Evolutionary conservation across 1,140 invertebrate genomes (phyloP), one percentile per base, ranked within the genome.

Genomic region (Maconellicoccus hirsutus): DNA sequence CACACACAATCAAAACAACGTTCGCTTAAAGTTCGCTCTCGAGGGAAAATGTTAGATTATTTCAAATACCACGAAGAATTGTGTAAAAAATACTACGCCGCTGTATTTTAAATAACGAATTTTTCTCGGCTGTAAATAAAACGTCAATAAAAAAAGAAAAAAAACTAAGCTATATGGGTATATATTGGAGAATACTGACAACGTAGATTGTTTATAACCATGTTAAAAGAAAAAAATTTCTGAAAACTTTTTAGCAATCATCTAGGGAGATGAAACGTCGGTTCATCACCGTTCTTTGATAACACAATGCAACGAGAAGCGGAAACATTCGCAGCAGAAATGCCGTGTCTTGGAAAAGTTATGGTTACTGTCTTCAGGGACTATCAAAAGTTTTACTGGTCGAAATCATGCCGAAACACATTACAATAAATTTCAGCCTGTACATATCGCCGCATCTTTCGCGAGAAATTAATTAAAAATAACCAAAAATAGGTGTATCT

Each of bases 91-190:
- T 52, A 52, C n/a, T 14, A 6, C 42, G n/a, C n/a, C 42, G 42
- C n/a, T 19, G 16, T 52, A 52, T 52, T 52, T 52, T 52, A 52
- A 52, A 52, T 52, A 16, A 16, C 42, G 42, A 52, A 52, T 52
- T 52, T 52, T 52, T 52, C 42, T 52, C n/a, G n/a, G 42, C 42
- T 52, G 42, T 52, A 52, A 52, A 52, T 52, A 52, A 52, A 52
- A 16, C 42, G 42, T 16, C 42, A 52, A 52, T 52, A 52, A 52
- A 52, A 52, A 52, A 12, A 33, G 29, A 12, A 33, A 52, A 3
- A 52, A 8, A 52, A 6, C 42, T 6, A 52, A 33, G 12, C 42
- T 14, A 52, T 52, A 52, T 19, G 42, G 2, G 42, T 52, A 52
- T 19, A 52, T 52, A 52, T 16, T 52, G 6, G 33, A 38, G 33